These are phyloP conservation scores for Bergia sp. DNA, from an alignment of 92 coral and sea anemone genomes.

Conservation along the genomic window DNA sequence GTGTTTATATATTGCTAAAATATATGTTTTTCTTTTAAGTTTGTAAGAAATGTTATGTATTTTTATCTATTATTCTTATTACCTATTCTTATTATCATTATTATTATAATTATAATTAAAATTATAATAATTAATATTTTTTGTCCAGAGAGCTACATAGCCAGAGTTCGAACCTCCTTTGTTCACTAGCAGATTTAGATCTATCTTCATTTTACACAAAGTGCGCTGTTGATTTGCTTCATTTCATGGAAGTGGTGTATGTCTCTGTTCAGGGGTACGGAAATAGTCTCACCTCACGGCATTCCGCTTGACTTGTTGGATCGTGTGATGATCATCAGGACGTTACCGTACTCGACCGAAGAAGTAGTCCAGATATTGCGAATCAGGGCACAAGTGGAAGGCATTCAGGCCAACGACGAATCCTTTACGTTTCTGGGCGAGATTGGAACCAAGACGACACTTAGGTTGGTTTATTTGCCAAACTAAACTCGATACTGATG, in stretches of 20 bases:
- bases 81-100: too few relatives aligned
- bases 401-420: constrained; percentile 92
- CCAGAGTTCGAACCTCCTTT: too few relatives aligned
- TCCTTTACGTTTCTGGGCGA: constrained; percentile 89
- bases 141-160: too few relatives aligned
- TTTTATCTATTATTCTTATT: too few relatives aligned
- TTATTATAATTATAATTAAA: too few relatives aligned
- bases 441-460: constrained; percentile 93
- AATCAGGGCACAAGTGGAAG: constrained; percentile 97
- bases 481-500: background rate
- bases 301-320: constrained; percentile 97
- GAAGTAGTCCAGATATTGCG: constrained; percentile 93
- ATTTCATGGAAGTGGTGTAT: background rate
- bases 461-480: constrained; percentile 60
- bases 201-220: background rate
- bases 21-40: too few relatives aligned
- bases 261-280: constrained; percentile 79
- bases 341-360: constrained; percentile 94
- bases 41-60: too few relatives aligned
- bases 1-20: too few relatives aligned
- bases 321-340: constrained; percentile 96
- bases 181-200: too few relatives aligned
- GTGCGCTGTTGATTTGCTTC: background rate
- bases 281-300: constrained; percentile 93
- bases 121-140: too few relatives aligned